Base-by-base conservation (phyloP, 30 jellyfish, hydroid and myxozoan species). In the Nemopilema nomurai region DNA sequence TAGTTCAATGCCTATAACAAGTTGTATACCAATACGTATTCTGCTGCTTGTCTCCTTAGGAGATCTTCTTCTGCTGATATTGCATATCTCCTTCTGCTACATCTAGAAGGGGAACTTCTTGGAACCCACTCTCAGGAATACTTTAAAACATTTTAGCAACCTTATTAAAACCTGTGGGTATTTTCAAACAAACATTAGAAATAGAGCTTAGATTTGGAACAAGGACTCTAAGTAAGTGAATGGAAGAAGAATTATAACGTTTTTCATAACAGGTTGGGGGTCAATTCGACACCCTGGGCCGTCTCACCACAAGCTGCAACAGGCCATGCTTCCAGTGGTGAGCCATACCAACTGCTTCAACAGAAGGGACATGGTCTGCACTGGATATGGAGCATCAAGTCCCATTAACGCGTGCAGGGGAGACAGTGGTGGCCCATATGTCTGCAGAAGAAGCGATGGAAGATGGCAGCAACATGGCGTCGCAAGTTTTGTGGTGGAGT, bases 361-460 rank as follows among this genome's bases (percentile, higher is more conserved):
- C 85, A 51, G 90, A 69, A 23, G 1, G 4, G 95, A 84, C 78
- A 74, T 84, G 81, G 92, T 90, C 21, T 90, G 97, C 85, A 83
- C 90, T 20, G 97, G 97, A 24, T 81, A 65, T 69, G 97, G 97
- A 21, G 68, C 50, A 49, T 51, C 81, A 1, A 77, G 86, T 90
- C 78, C 51, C 41, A 76, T 83, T 63, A 90, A 81, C 53, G 97
- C 93, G 0, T 91, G 97, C 71, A 90, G 89, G 24, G 97, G 96
- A 6, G 97, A 91, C 67, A 83, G 90, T 77, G 97, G 97, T 4
- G 97, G 97, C 18, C 97, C 97, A 28, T 69, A 85, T 18, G 97
- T 82, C 4, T 91, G 97, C 93, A 81, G 85, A 68, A 72, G 79
- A 33, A 81, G 74, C 32, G 88, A 85, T 27, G 96, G 96, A 20